Base-by-base conservation (phyloP, 2,113 vertebrate genomes). In the Psephotus haematonotus region DNA sequence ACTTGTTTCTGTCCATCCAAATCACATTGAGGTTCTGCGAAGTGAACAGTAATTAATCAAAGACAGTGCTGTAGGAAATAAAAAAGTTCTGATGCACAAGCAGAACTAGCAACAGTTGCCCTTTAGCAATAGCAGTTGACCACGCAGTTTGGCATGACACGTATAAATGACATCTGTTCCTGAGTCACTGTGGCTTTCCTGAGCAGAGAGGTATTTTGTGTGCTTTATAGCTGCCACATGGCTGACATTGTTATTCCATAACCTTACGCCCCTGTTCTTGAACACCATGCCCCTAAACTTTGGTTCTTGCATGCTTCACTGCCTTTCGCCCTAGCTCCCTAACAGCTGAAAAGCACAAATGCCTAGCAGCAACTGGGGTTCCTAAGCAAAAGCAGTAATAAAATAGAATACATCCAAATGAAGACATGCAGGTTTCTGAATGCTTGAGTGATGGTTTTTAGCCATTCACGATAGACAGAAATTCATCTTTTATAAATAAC, bases 271-370 rank as follows among this genome's bases (percentile, higher is more conserved):
- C 62, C 80, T 92, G 37, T 64, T 96, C 39, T 85, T 95, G 84
- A 23, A 6, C 68, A 87, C 86, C 29, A 10, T 94, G 90, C 64
- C 91, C 91, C 67, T 52, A 96, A 96, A 88, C 74, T 75, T 94
- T 92, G 76, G n/a, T 44, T 96, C 84, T 88, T 94, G n/a, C 63
- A 17, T 95, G 63, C 82, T 94, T 96, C 74, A 91, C 81, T 84
- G 74, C 69, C 80, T 94, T 86, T 86, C 55, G 71, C 69, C 47
- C 88, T 53, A 78, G 87, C 79, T 92, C 60, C 6, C 2, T 91
- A 97, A 97, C 96, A 98, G 96, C 97, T 98, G 96, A 98, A 86
- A 89, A 23, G 87, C 88, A 96, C 91, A 97, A 98, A 96, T 97
- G 90, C 91, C 96, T 95, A 95, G 50, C 41, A 97, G 93, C 62